Evolutionary conservation across 2,888 invertebrate species (phyloP).

Genomic region (Chymomyza procnemis): DNA sequence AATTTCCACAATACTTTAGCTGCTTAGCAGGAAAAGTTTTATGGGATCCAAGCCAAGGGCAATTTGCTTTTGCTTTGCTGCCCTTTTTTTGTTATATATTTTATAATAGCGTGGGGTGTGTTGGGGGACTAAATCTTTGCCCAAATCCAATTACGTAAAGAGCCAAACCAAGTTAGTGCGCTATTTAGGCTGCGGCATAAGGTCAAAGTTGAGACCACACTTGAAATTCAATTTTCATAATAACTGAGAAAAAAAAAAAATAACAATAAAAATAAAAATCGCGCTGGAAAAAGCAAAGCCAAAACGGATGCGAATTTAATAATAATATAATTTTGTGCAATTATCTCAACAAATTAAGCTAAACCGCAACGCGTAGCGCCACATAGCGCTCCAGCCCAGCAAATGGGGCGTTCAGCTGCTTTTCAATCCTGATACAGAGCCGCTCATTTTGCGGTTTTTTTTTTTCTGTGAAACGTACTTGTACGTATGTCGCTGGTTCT

Average conservation of each 20-base stretch:
- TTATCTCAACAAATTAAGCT: conserved; percentile 70
- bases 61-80: neutral
- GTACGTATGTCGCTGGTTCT: conserved; percentile 37
- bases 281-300: conserved; percentile 11
- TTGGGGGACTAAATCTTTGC: neutral
- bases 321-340: conserved; percentile 68
- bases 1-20: neutral
- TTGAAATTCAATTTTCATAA: conserved; percentile 68
- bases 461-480: conserved; percentile 13
- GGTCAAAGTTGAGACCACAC: conserved; percentile 57
- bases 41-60: neutral
- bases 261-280: conserved; percentile 1
- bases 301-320: conserved; percentile 59
- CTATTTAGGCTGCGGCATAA: conserved; percentile 24
- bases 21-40: neutral
- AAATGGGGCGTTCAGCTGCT: conserved; percentile 29
- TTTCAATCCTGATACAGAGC: conserved; percentile 24
- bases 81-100: neutral
- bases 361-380: conserved; percentile 46
- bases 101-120: too few species aligned
- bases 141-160: conserved; percentile 63
- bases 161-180: conserved; percentile 38
- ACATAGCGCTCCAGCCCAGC: conserved; percentile 30
- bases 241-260: conserved; percentile 38
- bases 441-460: conserved; percentile 22